phyloP scores from a whole-genome alignment of 1,140 invertebrate genomes.

The Trichonephila clavata region DNA sequence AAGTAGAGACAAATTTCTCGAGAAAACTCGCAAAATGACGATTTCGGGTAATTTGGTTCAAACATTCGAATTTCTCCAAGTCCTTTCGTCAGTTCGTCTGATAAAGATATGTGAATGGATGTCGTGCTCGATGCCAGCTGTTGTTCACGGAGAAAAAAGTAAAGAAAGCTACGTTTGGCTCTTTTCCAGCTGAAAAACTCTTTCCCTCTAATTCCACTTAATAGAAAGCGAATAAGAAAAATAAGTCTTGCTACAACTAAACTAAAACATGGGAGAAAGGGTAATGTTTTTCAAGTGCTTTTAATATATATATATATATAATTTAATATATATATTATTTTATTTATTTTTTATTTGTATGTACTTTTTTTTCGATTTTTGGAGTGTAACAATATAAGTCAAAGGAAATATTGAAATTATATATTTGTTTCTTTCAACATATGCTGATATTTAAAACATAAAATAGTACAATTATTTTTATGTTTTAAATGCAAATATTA shows the following conservation, averaged over 20 bases:
- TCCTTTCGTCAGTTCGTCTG: background rate
- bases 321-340: no score
- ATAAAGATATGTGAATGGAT: slow-evolving; percentile 49
- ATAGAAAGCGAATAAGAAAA: background rate
- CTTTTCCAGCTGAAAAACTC: background rate
- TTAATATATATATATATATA: no score
- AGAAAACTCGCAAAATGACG: background rate
- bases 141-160: background rate
- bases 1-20: background rate
- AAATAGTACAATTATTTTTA: no score
- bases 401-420: no score
- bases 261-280: background rate
- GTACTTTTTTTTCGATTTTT: no score
- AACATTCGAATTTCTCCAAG: slow-evolving; percentile 19
- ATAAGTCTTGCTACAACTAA: background rate
- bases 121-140: slow-evolving; percentile 36
- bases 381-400: no score
- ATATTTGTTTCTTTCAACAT: no score
- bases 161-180: slow-evolving; percentile 30
- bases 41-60: background rate
- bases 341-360: no score
- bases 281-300: background rate
- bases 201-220: slow-evolving; percentile 17
- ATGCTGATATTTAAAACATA: no score
- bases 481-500: no score